Evolutionary conservation across 2,797 vertebrate species (phyloP), one percentile per base, ranked within the genome.

Genomic region (Peromyscus eremicus): DNA sequence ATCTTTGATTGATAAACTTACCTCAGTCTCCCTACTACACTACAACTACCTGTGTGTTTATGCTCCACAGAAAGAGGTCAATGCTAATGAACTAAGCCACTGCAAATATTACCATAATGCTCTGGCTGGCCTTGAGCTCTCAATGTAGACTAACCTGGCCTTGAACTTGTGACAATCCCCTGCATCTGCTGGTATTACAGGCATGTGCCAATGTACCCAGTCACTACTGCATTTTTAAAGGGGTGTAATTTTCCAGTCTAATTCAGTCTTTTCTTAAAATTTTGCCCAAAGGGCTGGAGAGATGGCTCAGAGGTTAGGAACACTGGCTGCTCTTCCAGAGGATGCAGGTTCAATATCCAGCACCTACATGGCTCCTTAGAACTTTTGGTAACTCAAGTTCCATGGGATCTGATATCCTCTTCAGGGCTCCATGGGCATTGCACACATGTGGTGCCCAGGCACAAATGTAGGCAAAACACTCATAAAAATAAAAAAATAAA

Each of bases 191-290:
- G 32, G 66, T 14, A 89, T 75, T 75, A 75, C 29, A 75, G 37
- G 37, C 27, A 60, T 76, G 27, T 55, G 55, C 37, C 37, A 76
- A 32, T 32, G 43, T 34, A 43, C 6, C 21, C 32, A 77, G 40
- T 11, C 57, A 77, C 70, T 62, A 46, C 17, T 64, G 7, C n/a
- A 49, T 64, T 83, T 92, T 29, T 46, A 32, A 97, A 94, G 76
- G 19, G 25, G 43, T 7, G 71, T 76, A 5, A 91, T 55, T 93
- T 52, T 70, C 29, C 19, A 93, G 52, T 10, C 21, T 80, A 49
- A 57, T 49, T 95, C 55, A 93, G 12, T 94, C 49, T 96, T 93
- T 92, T 60, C 52, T 75, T 80, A 79, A 94, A 90, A 86, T 75
- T 84, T 75, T 92, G 10, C 34, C 25, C 7, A 6, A 68, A 49